Conservation (phyloP, 1,140 invertebrate genomes). For the Augochlora pura region DNA sequence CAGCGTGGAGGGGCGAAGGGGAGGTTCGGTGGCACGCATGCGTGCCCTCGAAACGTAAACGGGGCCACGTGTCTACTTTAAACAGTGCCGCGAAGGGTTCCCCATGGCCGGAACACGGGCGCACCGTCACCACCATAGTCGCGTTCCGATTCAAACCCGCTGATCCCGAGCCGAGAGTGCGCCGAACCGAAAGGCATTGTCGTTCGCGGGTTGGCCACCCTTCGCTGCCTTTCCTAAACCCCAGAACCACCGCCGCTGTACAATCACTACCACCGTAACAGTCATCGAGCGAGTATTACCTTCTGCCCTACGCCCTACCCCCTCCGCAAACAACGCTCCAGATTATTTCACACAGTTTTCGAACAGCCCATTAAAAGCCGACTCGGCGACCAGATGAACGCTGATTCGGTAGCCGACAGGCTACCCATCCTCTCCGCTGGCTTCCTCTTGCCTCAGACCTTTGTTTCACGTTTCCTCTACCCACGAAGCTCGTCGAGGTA, state of each 20-base stretch:
- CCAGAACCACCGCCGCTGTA: constrained; percentile 33
- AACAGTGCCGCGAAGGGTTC: constrained; percentile 63
- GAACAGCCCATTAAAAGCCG: constrained; percentile 76
- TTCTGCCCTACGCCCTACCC: not conserved
- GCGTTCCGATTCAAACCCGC: constrained; percentile 69
- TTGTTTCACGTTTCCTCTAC: constrained; percentile 20
- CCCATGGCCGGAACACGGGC: constrained; percentile 23
- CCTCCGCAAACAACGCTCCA: constrained; percentile 35
- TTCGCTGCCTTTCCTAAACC: constrained; percentile 59
- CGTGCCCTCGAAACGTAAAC: constrained; percentile 71
- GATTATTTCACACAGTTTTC: constrained; percentile 78
- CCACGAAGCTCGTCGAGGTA: constrained; percentile 21
- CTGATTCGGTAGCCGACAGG: constrained; percentile 69
- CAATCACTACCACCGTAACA: constrained; percentile 43
- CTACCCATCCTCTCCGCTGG: constrained; percentile 47
- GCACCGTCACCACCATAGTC: constrained; percentile 39
- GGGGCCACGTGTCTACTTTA: constrained; percentile 78
- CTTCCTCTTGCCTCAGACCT: constrained; percentile 6
- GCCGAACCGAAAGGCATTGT: constrained; percentile 76
- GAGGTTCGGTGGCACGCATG: not conserved
- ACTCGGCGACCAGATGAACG: constrained; percentile 76
- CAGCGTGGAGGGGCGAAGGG: not conserved
- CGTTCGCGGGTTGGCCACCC: constrained; percentile 64
- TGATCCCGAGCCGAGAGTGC: constrained; percentile 71
- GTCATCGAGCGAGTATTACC: constrained; percentile 28